Evolutionary conservation across 2,797 vertebrate species (phyloP).

Genomic region (Smutsia temminckii): DNA sequence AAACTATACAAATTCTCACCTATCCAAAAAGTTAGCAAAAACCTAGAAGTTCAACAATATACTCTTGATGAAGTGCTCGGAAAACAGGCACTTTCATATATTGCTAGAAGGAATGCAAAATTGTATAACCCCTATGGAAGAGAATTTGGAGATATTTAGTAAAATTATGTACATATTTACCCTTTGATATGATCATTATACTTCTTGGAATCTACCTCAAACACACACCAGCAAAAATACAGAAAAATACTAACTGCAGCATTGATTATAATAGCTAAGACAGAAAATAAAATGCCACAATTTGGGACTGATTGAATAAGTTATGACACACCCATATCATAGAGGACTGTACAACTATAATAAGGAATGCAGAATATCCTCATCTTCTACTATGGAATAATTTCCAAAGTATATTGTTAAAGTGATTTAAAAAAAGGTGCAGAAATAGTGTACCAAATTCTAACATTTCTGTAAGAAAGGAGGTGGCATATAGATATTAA

Average conservation of each 20-base stretch:
- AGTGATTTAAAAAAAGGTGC: not conserved
- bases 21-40: not conserved
- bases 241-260: not conserved
- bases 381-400: not conserved
- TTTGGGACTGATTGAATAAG: not conserved
- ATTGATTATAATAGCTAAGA: not conserved
- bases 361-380: not conserved
- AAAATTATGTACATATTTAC: not conserved
- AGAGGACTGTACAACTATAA: not conserved
- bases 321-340: not conserved
- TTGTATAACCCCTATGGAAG: not conserved
- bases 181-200: not conserved
- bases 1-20: not conserved
- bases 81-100: not conserved
- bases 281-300: constrained; percentile 4
- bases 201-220: not conserved
- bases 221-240: not conserved
- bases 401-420: not conserved
- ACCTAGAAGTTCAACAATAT: not conserved
- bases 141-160: not conserved
- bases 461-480: not conserved
- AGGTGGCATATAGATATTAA: not conserved
- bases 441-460: not conserved
- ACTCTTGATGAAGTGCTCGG: not conserved
- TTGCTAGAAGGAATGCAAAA: not conserved